Evolutionary conservation across 2,888 invertebrate genomes (phyloP).

Genomic region (Mythimna albipuncta): DNA sequence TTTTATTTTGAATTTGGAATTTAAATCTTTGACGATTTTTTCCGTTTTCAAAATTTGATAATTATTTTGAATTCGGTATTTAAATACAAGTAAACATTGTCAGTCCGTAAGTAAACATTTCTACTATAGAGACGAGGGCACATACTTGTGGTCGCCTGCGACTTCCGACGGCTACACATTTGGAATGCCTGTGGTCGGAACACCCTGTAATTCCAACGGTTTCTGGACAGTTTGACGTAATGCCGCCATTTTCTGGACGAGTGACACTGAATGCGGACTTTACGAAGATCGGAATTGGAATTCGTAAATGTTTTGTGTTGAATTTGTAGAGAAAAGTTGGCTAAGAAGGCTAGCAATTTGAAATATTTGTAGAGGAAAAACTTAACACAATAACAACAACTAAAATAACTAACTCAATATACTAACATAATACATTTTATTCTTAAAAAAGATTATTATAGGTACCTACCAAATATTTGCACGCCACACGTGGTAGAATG

Average conservation of each 20-base stretch:
- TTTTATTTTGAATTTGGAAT: too few species aligned
- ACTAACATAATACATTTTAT: too few species aligned
- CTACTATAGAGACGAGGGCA: neutral
- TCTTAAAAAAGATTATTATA: too few species aligned
- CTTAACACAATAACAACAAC: too few species aligned
- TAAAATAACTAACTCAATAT: too few species aligned
- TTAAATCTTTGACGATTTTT: too few species aligned
- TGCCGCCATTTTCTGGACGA: conserved; percentile 22
- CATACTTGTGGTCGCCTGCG: conserved; percentile 6
- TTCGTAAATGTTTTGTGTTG: conserved; percentile 15
- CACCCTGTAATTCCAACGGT: conserved; percentile 27
- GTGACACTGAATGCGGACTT: conserved; percentile 2
- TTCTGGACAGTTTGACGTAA: conserved; percentile 40
- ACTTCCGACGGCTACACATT: neutral
- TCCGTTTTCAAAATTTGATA: too few species aligned
- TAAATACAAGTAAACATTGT: neutral
- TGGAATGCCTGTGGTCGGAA: neutral
- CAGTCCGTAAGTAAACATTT: neutral
- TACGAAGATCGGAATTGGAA: conserved; percentile 26
- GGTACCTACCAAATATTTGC: too few species aligned
- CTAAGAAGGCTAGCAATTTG: too few species aligned
- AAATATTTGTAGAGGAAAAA: too few species aligned
- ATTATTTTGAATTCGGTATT: neutral
- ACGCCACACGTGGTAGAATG: too few species aligned
- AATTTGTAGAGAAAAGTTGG: neutral